These are phyloP conservation scores for Perizoma affinitatum DNA, from an alignment of 2,888 invertebrate species.

Conservation along the genomic window DNA sequence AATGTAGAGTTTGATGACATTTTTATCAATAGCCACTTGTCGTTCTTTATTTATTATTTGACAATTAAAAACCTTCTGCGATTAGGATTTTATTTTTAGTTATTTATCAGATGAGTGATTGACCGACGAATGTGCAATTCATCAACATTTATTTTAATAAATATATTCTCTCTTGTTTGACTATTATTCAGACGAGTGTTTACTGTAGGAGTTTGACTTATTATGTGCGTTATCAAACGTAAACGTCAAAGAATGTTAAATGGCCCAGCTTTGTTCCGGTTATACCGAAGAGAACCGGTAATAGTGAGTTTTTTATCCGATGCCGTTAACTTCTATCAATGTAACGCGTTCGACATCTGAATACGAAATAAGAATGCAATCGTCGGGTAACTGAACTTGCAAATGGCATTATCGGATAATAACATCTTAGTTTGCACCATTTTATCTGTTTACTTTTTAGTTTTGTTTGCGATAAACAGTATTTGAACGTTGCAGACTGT, in stretches of 20 bases:
- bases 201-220: slow-evolving; percentile 46
- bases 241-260: slow-evolving; percentile 59
- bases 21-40: slow-evolving; percentile 31
- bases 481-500: slow-evolving; percentile 26
- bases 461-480: slow-evolving; percentile 33
- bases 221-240: slow-evolving; percentile 54
- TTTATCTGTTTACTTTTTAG: slow-evolving; percentile 40
- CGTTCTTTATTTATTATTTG: background rate
- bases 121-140: slow-evolving; percentile 27
- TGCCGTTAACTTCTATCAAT: slow-evolving; percentile 65
- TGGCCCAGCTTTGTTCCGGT: slow-evolving; percentile 61
- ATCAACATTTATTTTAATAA: slow-evolving; percentile 33
- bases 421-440: slow-evolving; percentile 42
- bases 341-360: slow-evolving; percentile 60
- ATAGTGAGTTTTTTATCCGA: slow-evolving; percentile 62
- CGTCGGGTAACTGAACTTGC: slow-evolving; percentile 55
- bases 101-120: slow-evolving; percentile 20
- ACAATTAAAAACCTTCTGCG: slow-evolving; percentile 10
- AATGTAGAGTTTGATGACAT: slow-evolving; percentile 35
- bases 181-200: background rate
- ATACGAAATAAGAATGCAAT: slow-evolving; percentile 62
- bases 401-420: slow-evolving; percentile 47
- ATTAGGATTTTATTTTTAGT: slow-evolving; percentile 16
- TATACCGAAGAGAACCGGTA: slow-evolving; percentile 59
- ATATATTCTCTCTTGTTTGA: slow-evolving; percentile 27